Conservation (phyloP, 2,113 vertebrate genomes). For the Electrona antarctica region DNA sequence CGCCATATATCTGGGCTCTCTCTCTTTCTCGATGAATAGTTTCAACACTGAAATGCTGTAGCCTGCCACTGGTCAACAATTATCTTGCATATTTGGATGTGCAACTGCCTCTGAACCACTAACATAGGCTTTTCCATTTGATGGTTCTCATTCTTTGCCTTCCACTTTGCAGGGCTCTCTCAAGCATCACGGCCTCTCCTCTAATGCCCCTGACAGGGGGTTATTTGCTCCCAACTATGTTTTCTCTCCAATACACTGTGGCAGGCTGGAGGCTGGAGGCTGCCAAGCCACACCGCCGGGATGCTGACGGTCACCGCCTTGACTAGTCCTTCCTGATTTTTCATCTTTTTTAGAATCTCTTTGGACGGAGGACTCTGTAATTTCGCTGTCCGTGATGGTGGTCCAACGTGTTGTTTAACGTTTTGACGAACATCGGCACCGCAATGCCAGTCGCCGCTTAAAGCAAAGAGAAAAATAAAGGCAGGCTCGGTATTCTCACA, state of each 20-base stretch:
- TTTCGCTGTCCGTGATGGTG: conserved; percentile 74
- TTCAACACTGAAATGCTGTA: conserved; percentile 60
- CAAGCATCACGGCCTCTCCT: conserved; percentile 78
- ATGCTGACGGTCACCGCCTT: conserved; percentile 81
- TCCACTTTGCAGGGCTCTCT: conserved; percentile 74
- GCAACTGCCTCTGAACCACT: conserved; percentile 44
- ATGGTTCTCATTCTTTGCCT: conserved; percentile 75
- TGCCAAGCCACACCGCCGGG: conserved; percentile 74
- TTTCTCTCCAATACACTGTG: conserved; percentile 84
- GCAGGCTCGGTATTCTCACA: no score
- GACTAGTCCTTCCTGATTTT: conserved; percentile 83
- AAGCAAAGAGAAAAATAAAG: no score
- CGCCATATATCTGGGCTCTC: conserved; percentile 36
- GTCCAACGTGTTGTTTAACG: conserved; percentile 83
- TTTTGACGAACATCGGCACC: conserved; percentile 72
- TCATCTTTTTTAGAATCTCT: conserved; percentile 81
- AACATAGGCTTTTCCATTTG: conserved; percentile 70
- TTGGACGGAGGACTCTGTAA: conserved; percentile 78
- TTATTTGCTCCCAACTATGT: conserved; percentile 87
- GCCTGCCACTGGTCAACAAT: conserved; percentile 70
- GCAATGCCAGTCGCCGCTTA: conserved; percentile 62
- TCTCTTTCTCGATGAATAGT: conserved; percentile 50
- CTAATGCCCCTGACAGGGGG: conserved; percentile 85
- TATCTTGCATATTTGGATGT: conserved; percentile 77
- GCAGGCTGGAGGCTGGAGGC: conserved; percentile 78